Evolutionary conservation across 2,888 invertebrate species (phyloP).

Genomic region (Ormyrus pomaceus): DNA sequence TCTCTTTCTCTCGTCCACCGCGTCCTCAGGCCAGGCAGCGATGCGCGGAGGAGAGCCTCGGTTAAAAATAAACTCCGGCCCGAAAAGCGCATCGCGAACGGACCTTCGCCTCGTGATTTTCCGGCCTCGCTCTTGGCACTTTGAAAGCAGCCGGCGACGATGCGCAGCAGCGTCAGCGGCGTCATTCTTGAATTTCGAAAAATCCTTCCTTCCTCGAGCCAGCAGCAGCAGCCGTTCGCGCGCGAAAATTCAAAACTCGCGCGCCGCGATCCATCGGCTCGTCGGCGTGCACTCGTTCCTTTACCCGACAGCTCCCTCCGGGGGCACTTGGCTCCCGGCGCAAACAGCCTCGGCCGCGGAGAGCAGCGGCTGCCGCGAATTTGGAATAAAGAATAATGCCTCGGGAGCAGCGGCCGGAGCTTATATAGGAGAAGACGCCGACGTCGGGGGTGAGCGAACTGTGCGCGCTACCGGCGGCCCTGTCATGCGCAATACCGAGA

Average conservation of each 20-base stretch:
- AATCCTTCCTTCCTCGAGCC: no score
- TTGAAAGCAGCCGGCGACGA: constrained; percentile 38
- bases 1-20: background rate
- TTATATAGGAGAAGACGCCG: constrained; percentile 16
- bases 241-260: no score
- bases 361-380: background rate
- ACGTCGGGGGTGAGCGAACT: constrained; percentile 27
- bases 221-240: no score
- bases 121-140: background rate
- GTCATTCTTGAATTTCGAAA: background rate
- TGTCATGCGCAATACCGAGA: constrained; percentile 32
- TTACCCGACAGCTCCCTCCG: no score
- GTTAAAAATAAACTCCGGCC: background rate
- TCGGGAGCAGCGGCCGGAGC: background rate
- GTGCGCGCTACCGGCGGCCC: background rate
- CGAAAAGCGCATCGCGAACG: background rate
- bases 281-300: no score
- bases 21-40: no score
- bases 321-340: no score
- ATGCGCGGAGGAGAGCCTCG: background rate
- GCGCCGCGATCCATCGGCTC: no score
- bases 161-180: constrained; percentile 25
- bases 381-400: constrained; percentile 34
- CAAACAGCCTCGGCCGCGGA: background rate
- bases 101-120: constrained; percentile 13